Percentiles rank a stretch among this genome's conserved stretches.
Conservation (phyloP, 1,140 invertebrate species). For the Sesamia nonagrioides region DNA sequence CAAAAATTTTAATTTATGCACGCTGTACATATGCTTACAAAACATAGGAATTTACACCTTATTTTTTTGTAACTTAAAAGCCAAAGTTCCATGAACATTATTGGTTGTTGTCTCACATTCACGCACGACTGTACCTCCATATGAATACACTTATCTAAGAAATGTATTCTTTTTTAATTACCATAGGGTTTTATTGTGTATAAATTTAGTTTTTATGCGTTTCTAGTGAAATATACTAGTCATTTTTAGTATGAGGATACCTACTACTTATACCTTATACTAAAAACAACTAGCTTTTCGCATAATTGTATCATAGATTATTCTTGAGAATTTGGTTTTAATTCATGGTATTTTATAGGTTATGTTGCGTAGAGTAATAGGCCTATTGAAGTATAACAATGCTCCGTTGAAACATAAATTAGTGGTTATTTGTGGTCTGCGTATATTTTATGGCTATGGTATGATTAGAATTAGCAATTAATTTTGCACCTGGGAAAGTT, state of each 20-base stretch:
- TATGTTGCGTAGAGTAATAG: neutral
- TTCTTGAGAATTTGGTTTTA: neutral
- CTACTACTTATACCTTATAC: too few species aligned
- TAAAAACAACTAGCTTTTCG: too few species aligned
- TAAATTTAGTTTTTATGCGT: slow-evolving; percentile 18
- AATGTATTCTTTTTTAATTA: slow-evolving; percentile 37
- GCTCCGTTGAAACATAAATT: neutral
- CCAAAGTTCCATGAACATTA: neutral
- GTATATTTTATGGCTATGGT: neutral
- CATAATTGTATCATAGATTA: neutral
- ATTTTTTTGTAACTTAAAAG: neutral
- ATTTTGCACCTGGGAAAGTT: neutral
- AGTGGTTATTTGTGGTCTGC: neutral
- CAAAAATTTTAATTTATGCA: slow-evolving; percentile 53
- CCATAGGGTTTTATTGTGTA: slow-evolving; percentile 18
- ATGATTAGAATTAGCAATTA: slow-evolving; percentile 1
- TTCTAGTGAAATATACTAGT: neutral
- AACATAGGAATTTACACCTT: neutral
- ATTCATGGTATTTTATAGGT: neutral
- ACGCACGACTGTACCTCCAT: slow-evolving; percentile 2
- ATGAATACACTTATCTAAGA: slow-evolving; percentile 21
- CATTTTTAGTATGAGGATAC: slow-evolving; percentile 18
- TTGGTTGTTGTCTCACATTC: slow-evolving; percentile 15
- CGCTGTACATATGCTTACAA: neutral
- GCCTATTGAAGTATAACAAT: neutral